These are phyloP conservation scores for Drosophila sulfurigaster DNA, from an alignment of 1,140 invertebrate species.

Conservation along the genomic window DNA sequence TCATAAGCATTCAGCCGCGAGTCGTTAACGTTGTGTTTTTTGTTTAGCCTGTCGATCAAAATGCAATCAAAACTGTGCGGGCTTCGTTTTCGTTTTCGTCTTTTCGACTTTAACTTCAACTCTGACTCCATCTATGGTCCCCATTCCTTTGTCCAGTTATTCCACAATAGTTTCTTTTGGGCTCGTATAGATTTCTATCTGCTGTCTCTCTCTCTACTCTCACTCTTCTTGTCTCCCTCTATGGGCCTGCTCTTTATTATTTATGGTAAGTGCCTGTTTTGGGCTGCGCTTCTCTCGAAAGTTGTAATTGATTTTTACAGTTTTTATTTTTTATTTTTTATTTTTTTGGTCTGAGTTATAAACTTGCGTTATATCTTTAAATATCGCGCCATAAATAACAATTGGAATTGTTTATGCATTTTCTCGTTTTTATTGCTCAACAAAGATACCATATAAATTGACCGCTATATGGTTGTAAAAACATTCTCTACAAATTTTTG, in stretches of 20 bases:
- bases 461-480: conserved; percentile 6
- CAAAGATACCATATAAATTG: neutral
- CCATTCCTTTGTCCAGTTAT: conserved; percentile 44
- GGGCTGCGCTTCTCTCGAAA: conserved; percentile 14
- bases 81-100: conserved; percentile 21
- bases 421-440: conserved; percentile 9
- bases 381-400: conserved; percentile 61
- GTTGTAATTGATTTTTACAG: conserved; percentile 78
- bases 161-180: conserved; percentile 63
- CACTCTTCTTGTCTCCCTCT: conserved; percentile 28
- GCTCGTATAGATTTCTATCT: conserved; percentile 74
- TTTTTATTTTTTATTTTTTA: conserved; percentile 29
- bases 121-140: neutral
- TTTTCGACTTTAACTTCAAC: neutral
- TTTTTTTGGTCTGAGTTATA: conserved; percentile 37
- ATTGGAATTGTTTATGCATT: conserved; percentile 25
- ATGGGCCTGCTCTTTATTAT: conserved; percentile 61
- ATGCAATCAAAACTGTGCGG: conserved; percentile 80
- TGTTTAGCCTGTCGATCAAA: conserved; percentile 74
- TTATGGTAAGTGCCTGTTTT: conserved; percentile 70
- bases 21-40: conserved; percentile 68
- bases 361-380: conserved; percentile 37
- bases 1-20: conserved; percentile 60
- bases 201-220: conserved; percentile 2
- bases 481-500: conserved; percentile 1